Base-by-base conservation (phyloP, 1,140 invertebrate genomes). In the Vanessa tameamea region DNA sequence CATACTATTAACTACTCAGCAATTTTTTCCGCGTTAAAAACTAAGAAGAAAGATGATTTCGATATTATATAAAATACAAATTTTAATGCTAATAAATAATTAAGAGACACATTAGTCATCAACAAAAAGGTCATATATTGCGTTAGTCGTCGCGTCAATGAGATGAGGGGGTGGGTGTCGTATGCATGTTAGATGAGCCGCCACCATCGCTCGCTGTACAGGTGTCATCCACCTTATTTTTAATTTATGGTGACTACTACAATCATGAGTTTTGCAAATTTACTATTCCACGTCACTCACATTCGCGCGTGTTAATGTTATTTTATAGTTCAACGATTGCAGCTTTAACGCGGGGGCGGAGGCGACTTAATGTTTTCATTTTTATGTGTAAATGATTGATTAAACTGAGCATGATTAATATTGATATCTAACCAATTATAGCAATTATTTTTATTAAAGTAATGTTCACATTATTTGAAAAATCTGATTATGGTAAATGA, bases 181-280 rank as follows among this genome's bases (percentile, higher is more conserved):
- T 77, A 83, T 87, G 82, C 82, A 87, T 86, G 80, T 87, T 86
- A 78, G 81, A 87, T 87, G 82, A 87, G 79, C 75, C 64, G 69
- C 43, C 82, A 73, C 23, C 48, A 15, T 26, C 65, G 8, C 23
- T 16, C 53, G 64, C 79, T 80, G 71, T 77, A 83, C 81, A 88
- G 82, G 81, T 88, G 85, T 84, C 84, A 77, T 76, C 74, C 74
- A 72, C 77, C 82, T 83, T 84, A 87, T 86, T 87, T 88, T 85
- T 88, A 87, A 87, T 88, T 81, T 79, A 85, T 69, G 71, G 68
- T 76, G 79, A 66, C 64, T 73, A 72, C 72, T 78, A 77, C 78
- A 79, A 83, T 82, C 63, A 47, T 64, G 43, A 64, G 61, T 64
- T 47, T 61, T 61, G 57, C 20, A 57, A 57, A 57, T 57, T 57